Evolutionary conservation across 2,888 invertebrate genomes (phyloP).

Genomic region (Philaethria dido): DNA sequence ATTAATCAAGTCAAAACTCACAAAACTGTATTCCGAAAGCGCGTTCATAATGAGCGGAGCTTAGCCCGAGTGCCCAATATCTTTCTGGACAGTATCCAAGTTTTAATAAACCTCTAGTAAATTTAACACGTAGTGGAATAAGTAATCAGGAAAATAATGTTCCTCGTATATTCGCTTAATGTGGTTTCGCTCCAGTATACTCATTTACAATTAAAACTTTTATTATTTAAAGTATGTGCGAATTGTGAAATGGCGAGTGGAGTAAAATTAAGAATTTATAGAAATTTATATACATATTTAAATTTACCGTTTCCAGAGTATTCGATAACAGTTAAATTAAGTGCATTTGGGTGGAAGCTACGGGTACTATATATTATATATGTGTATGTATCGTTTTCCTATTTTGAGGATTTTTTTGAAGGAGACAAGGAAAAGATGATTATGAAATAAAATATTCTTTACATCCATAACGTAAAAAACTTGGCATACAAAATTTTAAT

Average conservation of each 20-base stretch:
- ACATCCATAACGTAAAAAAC: background rate
- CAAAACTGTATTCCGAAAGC: constrained; percentile 44
- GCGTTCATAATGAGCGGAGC: constrained; percentile 44
- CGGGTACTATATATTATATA: background rate
- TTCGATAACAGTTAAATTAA: background rate
- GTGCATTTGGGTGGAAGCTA: background rate
- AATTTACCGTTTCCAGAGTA: constrained; percentile 5
- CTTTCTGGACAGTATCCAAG: constrained; percentile 48
- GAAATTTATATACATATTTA: constrained; percentile 4
- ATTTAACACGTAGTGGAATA: constrained; percentile 57
- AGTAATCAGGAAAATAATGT: constrained; percentile 60
- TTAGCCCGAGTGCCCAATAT: constrained; percentile 47
- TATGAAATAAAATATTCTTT: too few relatives aligned
- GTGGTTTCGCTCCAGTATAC: constrained; percentile 22
- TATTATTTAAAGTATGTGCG: constrained; percentile 17
- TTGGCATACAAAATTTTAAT: background rate
- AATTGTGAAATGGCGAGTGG: constrained; percentile 6
- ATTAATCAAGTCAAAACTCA: constrained; percentile 52
- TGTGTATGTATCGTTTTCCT: background rate
- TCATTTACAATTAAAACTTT: constrained; percentile 22
- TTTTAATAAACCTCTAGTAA: constrained; percentile 50
- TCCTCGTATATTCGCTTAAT: constrained; percentile 44
- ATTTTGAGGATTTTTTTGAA: too few relatives aligned
- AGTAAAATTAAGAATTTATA: constrained; percentile 12
- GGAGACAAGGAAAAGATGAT: too few relatives aligned